Conservation (phyloP, 2,113 vertebrate species). For the Laterallus jamaicensis region DNA sequence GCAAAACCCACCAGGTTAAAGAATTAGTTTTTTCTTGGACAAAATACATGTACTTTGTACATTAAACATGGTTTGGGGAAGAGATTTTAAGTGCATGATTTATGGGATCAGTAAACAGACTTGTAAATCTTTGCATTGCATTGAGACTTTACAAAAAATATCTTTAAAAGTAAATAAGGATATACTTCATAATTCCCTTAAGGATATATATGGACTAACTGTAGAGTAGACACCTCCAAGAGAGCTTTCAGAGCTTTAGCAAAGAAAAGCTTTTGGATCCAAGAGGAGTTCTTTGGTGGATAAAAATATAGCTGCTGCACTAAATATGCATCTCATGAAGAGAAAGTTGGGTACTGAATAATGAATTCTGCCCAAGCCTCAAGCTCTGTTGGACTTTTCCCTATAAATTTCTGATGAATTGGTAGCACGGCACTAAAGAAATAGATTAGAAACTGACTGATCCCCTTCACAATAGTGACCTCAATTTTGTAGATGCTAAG, state of each 20-base stretch:
- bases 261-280: neutral
- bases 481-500: conserved; percentile 59
- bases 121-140: neutral
- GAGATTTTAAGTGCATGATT: neutral
- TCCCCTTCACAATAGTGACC: conserved; percentile 40
- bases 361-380: conserved; percentile 29
- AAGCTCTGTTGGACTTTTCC: conserved; percentile 16
- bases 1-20: neutral
- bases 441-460: conserved; percentile 53
- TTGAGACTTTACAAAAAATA: neutral
- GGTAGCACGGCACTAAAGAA: conserved; percentile 20
- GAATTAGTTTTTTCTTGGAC: neutral
- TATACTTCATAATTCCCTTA: neutral
- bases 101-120: neutral
- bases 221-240: neutral
- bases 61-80: neutral
- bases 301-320: neutral
- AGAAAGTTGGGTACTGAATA: conserved; percentile 32
- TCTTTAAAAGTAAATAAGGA: neutral
- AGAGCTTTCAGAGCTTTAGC: neutral
- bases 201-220: neutral
- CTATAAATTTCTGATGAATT: conserved; percentile 51
- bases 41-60: neutral
- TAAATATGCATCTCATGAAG: conserved; percentile 27
- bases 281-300: neutral